Base-by-base conservation (phyloP, 2,797 vertebrate genomes). In the Aulostomus chinensis region DNA sequence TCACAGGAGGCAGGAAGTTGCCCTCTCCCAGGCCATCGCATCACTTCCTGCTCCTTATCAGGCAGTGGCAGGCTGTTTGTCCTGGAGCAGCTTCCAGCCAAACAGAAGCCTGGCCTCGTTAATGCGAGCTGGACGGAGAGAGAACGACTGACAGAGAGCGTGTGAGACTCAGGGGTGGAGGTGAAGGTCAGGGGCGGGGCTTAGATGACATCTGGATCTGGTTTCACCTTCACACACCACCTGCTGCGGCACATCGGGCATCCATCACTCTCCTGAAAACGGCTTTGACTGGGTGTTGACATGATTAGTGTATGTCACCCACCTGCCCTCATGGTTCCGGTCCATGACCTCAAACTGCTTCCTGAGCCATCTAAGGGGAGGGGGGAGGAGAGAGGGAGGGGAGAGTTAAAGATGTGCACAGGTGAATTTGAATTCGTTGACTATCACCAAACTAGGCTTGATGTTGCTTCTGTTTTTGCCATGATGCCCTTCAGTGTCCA, bases 341-440 rank as follows among this genome's bases (percentile, higher is more conserved):
- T 94, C 94, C 93, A 94, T 91, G 39, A 79, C 70, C 3, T 94
- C 92, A 56, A 93, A 93, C 84, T 93, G 93, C 39, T 92, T 94
- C 68, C 92, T 68, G 38, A 94, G 80, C 92, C 92, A 94, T 79
- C 93, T 94, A 68, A 8, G 47, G 42, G 42, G 30, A 5, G 9
- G 31, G 2, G 25, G 45, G 22, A 1, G 21, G 34, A 58, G 24
- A 12, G 12, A 4, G 22, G 22, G 22, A 8, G n/a, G n/a, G n/a
- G n/a, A n/a, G n/a, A n/a, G n/a, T n/a, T n/a, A n/a, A n/a, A n/a
- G n/a, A n/a, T n/a, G n/a, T n/a, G n/a, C n/a, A n/a, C n/a, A n/a
- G n/a, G n/a, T n/a, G n/a, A n/a, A n/a, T n/a, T n/a, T n/a, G n/a
- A n/a, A n/a, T n/a, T n/a, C n/a, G n/a, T n/a, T n/a, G n/a, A n/a